phyloP scores from a whole-genome alignment of 1,140 invertebrate species.

The Gerris buenoi region DNA sequence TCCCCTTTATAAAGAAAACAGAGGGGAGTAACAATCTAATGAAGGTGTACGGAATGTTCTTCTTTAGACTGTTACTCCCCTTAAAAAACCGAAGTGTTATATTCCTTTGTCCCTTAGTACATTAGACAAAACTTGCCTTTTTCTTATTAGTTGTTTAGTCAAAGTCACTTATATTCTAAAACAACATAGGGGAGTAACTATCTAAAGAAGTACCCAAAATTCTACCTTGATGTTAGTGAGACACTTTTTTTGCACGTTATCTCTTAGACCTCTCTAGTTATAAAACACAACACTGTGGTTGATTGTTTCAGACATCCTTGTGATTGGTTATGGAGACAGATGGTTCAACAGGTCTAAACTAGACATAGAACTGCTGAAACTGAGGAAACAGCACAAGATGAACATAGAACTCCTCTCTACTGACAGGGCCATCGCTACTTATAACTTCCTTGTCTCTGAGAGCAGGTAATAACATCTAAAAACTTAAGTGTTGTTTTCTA shows the following conservation, averaged over 20 bases:
- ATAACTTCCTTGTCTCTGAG: constrained; percentile 53
- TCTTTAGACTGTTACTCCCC: no score
- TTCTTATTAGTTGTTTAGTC: no score
- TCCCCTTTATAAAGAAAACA: no score
- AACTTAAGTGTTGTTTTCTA: no score
- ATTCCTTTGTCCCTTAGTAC: background rate
- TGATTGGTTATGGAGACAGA: constrained; percentile 56
- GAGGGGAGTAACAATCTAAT: no score
- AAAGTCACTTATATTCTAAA: no score
- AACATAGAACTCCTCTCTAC: constrained; percentile 56
- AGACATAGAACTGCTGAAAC: constrained; percentile 33
- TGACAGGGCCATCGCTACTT: constrained; percentile 59
- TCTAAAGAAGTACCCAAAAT: no score
- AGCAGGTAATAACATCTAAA: background rate
- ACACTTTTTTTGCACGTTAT: no score
- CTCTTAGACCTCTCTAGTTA: background rate
- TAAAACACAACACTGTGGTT: constrained; percentile 10
- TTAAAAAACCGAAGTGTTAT: no score
- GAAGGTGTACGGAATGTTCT: no score
- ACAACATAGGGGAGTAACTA: no score
- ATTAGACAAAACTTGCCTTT: background rate
- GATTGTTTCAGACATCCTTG: constrained; percentile 46
- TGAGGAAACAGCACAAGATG: constrained; percentile 41
- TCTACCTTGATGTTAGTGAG: no score
- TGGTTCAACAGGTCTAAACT: constrained; percentile 26